These are phyloP conservation scores for Myiotriccus ornatus DNA, from an alignment of 2,797 vertebrate genomes.

Conservation along the genomic window DNA sequence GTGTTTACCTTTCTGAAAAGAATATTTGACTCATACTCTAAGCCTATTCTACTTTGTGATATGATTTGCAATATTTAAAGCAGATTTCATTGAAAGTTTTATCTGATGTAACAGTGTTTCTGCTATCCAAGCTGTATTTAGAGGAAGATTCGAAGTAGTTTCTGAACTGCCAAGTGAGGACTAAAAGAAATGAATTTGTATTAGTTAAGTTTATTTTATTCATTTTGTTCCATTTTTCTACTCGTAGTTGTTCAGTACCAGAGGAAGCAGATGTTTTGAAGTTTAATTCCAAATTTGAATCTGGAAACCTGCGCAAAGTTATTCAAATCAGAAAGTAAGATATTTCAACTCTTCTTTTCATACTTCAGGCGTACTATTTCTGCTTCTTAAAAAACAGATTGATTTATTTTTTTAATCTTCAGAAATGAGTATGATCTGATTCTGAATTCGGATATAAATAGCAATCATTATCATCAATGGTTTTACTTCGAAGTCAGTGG, in stretches of 20 bases:
- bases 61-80: not conserved
- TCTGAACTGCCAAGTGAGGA: not conserved
- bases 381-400: slow-evolving; percentile 15
- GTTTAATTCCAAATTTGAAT: slow-evolving; percentile 98
- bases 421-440: slow-evolving; percentile 97
- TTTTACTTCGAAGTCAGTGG: slow-evolving; percentile 99
- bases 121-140: not conserved
- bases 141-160: not conserved
- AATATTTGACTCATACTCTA: not conserved
- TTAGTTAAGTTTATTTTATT: not conserved
- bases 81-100: not conserved
- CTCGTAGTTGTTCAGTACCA: slow-evolving; percentile 79
- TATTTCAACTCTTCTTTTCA: slow-evolving; percentile 6
- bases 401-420: slow-evolving; percentile 57
- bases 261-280: slow-evolving; percentile 89
- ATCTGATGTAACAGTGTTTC: not conserved
- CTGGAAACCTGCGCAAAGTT: slow-evolving; percentile 95
- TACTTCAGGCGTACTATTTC: not conserved
- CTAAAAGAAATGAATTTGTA: not conserved
- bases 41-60: not conserved
- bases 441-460: slow-evolving; percentile 98
- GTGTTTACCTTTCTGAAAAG: slow-evolving; percentile 14
- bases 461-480: slow-evolving; percentile 99
- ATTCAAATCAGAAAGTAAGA: slow-evolving; percentile 96
- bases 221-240: slow-evolving; percentile 12